Evolutionary conservation across 2,888 invertebrate genomes (phyloP).

Genomic region (Eumerus sabulonum): DNA sequence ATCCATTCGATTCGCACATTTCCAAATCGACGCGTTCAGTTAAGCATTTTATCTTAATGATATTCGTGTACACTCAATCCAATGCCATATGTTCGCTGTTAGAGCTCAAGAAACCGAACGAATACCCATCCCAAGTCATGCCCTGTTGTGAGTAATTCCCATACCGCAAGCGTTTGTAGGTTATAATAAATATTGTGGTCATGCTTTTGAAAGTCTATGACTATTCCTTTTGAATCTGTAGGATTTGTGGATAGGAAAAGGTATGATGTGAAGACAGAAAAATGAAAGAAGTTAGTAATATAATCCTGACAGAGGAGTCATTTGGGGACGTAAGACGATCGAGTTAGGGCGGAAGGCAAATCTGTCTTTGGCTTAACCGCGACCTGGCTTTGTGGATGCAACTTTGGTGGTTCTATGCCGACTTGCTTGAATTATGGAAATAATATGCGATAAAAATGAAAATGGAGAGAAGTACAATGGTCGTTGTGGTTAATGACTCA

Average conservation of each 20-base stretch:
- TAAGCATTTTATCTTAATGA: conserved; percentile 11
- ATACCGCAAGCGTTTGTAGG: background rate
- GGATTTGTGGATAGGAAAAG: background rate
- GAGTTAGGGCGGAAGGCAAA: conserved; percentile 1
- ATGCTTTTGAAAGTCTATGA: conserved; percentile 61
- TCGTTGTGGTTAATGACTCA: conserved; percentile 57
- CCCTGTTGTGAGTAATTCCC: background rate
- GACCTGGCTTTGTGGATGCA: background rate
- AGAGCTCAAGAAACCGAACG: background rate
- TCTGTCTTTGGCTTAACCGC: conserved; percentile 3
- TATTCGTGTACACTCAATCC: background rate
- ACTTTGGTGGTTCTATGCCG: background rate
- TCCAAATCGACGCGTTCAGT: background rate
- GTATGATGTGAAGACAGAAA: conserved; percentile 7
- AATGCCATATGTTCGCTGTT: background rate
- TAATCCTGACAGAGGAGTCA: conserved; percentile 1
- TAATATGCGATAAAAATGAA: conserved; percentile 38
- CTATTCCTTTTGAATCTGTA: conserved; percentile 14
- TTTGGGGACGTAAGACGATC: too few species aligned
- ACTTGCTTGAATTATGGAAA: conserved; percentile 35
- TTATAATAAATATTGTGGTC: conserved; percentile 53
- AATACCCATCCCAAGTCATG: background rate
- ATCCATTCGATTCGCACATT: conserved; percentile 9
- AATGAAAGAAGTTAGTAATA: conserved; percentile 6
- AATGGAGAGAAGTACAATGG: background rate